Conservation (phyloP, 2,888 invertebrate genomes). For the Patella caerulea region DNA sequence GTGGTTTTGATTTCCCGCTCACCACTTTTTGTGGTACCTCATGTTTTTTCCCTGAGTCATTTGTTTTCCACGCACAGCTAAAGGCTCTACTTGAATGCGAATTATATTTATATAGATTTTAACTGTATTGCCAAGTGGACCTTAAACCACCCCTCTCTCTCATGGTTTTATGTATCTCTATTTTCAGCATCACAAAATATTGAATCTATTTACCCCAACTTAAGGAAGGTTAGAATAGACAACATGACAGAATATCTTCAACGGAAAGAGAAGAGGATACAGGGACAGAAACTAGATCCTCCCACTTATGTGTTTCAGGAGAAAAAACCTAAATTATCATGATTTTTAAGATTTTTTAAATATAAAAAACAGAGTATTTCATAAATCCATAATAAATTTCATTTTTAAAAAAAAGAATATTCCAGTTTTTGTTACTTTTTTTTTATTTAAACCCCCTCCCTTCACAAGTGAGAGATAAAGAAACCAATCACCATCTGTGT, state of each 20-base stretch:
- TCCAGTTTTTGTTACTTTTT: too few species aligned
- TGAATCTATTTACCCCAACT: slow-evolving; percentile 12
- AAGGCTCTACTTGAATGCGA: not conserved
- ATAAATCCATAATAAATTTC: too few species aligned
- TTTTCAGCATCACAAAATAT: slow-evolving; percentile 20
- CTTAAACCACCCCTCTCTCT: not conserved
- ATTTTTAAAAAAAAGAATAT: too few species aligned
- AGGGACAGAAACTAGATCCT: slow-evolving; percentile 13
- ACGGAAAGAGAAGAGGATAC: slow-evolving; percentile 21
- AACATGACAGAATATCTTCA: slow-evolving; percentile 29
- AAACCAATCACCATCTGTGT: too few species aligned
- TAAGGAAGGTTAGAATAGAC: slow-evolving; percentile 22
- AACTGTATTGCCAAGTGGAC: not conserved
- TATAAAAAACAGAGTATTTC: not conserved
- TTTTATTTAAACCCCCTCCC: too few species aligned
- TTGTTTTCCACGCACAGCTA: too few species aligned
- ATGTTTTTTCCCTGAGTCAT: too few species aligned
- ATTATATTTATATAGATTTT: not conserved
- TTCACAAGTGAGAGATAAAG: too few species aligned
- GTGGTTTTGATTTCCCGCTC: too few species aligned
- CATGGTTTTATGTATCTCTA: not conserved
- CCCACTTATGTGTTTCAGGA: not conserved
- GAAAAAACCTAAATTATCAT: slow-evolving; percentile 6
- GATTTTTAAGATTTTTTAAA: not conserved
- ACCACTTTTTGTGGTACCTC: too few species aligned